These are phyloP conservation scores for Dissostichus mawsoni DNA, from an alignment of 2,113 vertebrate species.

Conservation along the genomic window DNA sequence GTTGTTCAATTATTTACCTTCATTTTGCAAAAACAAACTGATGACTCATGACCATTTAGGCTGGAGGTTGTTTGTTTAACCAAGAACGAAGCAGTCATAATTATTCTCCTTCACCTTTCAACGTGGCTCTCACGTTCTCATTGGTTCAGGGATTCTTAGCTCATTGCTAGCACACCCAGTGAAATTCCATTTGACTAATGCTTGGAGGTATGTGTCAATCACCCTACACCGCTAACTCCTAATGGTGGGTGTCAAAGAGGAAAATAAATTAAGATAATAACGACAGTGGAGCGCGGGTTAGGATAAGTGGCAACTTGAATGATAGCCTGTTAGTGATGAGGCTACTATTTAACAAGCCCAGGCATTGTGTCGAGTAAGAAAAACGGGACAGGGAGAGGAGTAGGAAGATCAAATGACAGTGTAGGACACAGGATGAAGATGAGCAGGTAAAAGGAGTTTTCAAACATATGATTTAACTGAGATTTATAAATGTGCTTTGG, in stretches of 20 bases:
- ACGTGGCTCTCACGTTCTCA: not conserved
- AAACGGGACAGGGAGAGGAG: slow-evolving; percentile 14
- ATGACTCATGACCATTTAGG: slow-evolving; percentile 42
- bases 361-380: slow-evolving; percentile 54
- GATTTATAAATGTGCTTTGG: slow-evolving; percentile 46
- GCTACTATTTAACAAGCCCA: slow-evolving; percentile 59
- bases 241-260: slow-evolving; percentile 54
- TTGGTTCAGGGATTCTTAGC: not conserved
- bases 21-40: slow-evolving; percentile 30
- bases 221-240: slow-evolving; percentile 23
- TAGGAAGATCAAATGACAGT: slow-evolving; percentile 57
- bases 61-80: slow-evolving; percentile 20
- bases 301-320: slow-evolving; percentile 63
- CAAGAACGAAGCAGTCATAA: not conserved
- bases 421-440: slow-evolving; percentile 40
- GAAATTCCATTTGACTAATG: slow-evolving; percentile 66
- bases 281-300: slow-evolving; percentile 20
- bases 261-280: slow-evolving; percentile 67
- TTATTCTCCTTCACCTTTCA: slow-evolving; percentile 21
- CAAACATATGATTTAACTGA: slow-evolving; percentile 55
- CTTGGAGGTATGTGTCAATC: slow-evolving; percentile 47
- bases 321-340: slow-evolving; percentile 53
- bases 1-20: slow-evolving; percentile 35
- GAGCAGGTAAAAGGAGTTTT: slow-evolving; percentile 44
- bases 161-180: slow-evolving; percentile 13